Evolutionary conservation across 1,140 invertebrate genomes (phyloP).

Genomic region (Apocrypta bakeri): DNA sequence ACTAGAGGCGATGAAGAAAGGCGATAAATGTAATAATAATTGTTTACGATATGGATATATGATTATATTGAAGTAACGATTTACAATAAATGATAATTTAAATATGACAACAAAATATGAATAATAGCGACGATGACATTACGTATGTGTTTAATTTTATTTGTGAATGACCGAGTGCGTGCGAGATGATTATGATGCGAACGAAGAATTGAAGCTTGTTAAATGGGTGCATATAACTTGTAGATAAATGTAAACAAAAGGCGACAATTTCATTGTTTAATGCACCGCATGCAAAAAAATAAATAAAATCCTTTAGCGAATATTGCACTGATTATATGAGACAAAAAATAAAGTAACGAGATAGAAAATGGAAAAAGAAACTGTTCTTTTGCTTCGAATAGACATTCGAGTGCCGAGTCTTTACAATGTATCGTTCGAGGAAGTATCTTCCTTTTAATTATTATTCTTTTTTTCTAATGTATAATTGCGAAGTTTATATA

Average conservation of each 20-base stretch:
- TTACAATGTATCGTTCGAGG: conserved; percentile 46
- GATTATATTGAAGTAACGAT: conserved; percentile 48
- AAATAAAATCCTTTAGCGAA: too few species aligned
- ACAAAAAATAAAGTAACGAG: conserved; percentile 13
- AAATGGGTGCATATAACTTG: conserved; percentile 51
- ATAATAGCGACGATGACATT: conserved; percentile 45
- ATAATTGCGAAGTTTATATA: too few species aligned
- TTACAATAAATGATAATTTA: conserved; percentile 51
- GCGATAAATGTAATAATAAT: conserved; percentile 50
- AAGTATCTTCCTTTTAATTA: conserved; percentile 46
- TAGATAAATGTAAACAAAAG: conserved; percentile 51
- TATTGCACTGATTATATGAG: conserved; percentile 45
- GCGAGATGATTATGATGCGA: conserved; percentile 22
- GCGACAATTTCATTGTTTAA: conserved; percentile 49
- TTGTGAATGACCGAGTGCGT: conserved; percentile 46
- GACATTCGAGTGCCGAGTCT: conserved; percentile 44
- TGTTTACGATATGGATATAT: conserved; percentile 51
- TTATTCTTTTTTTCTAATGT: background rate
- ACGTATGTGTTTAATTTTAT: conserved; percentile 48
- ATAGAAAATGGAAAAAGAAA: background rate
- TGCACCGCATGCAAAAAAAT: conserved; percentile 50
- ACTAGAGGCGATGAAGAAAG: conserved; percentile 36
- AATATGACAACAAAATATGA: too few species aligned
- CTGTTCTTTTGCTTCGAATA: conserved; percentile 44
- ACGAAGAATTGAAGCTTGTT: conserved; percentile 48